phyloP scores from a whole-genome alignment of 2,797 vertebrate species.

The Otus scops region DNA sequence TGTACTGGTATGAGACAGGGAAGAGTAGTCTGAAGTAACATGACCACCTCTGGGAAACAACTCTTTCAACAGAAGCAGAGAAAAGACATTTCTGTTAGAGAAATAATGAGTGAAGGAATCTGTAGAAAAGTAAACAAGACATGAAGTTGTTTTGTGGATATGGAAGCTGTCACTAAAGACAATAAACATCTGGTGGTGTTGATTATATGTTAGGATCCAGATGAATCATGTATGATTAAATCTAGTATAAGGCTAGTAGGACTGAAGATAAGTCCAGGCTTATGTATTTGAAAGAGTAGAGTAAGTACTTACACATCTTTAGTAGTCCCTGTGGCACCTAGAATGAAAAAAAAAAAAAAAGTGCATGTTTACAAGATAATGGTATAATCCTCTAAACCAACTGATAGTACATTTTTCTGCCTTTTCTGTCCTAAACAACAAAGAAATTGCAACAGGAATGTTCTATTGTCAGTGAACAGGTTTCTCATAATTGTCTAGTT shows the following conservation, averaged over 20 bases:
- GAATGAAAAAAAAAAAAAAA: constrained; percentile 25
- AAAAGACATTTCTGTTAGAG: neutral
- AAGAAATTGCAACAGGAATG: neutral
- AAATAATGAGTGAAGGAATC: neutral
- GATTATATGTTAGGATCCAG: neutral
- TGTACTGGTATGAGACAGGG: neutral
- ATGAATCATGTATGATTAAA: neutral
- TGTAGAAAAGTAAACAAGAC: constrained; percentile 4
- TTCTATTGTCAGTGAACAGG: neutral
- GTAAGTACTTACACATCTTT: constrained; percentile 90
- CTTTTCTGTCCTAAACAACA: neutral
- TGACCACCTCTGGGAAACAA: neutral
- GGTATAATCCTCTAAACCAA: neutral
- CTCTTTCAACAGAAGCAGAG: neutral
- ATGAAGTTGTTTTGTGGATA: neutral
- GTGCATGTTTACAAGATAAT: neutral
- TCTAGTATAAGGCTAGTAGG: neutral
- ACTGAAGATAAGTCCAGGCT: neutral
- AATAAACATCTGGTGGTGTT: constrained; percentile 17
- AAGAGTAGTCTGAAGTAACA: neutral
- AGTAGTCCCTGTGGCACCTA: constrained; percentile 85
- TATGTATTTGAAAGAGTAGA: neutral
- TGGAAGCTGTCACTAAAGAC: constrained; percentile 27
- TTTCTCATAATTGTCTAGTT: neutral
- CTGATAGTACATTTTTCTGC: neutral